phyloP scores from a whole-genome alignment of 2,113 vertebrate genomes.

The Oreocharis arfaki region DNA sequence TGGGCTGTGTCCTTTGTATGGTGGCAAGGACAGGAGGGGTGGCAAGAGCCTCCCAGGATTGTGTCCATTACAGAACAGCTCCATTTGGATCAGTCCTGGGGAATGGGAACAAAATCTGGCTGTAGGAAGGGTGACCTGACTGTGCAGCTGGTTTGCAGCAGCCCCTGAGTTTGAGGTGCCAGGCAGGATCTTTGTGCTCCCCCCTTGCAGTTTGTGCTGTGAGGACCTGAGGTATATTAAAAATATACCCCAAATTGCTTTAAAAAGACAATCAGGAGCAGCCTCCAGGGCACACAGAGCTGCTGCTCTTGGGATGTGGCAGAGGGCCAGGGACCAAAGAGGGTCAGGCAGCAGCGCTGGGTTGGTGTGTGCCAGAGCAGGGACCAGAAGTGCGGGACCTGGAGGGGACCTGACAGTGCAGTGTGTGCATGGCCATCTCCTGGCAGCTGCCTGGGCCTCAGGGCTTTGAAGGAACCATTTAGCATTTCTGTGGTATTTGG shows the following conservation, averaged over 20 bases:
- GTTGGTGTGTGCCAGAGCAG: accelerated
- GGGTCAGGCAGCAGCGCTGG: neutral
- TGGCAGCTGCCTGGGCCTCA: neutral
- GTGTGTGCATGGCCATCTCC: neutral
- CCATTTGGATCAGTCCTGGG: neutral
- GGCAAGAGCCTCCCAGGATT: neutral
- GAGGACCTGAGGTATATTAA: neutral
- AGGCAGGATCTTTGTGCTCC: neutral
- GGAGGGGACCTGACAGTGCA: neutral
- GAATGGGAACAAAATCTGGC: neutral
- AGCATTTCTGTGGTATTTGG: neutral
- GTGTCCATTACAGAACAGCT: neutral
- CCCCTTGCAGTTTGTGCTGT: neutral
- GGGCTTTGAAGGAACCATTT: accelerated
- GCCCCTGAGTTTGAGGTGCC: neutral
- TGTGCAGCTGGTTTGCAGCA: neutral
- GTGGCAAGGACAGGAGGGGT: neutral
- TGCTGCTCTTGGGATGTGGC: neutral
- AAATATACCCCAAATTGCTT: neutral
- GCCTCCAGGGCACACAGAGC: neutral
- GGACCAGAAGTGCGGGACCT: neutral
- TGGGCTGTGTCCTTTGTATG: neutral
- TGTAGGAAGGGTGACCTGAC: accelerated
- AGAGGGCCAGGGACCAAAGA: neutral
- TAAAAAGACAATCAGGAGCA: neutral